Conservation (phyloP, 2,888 invertebrate genomes). For the Tipula vernalis region DNA sequence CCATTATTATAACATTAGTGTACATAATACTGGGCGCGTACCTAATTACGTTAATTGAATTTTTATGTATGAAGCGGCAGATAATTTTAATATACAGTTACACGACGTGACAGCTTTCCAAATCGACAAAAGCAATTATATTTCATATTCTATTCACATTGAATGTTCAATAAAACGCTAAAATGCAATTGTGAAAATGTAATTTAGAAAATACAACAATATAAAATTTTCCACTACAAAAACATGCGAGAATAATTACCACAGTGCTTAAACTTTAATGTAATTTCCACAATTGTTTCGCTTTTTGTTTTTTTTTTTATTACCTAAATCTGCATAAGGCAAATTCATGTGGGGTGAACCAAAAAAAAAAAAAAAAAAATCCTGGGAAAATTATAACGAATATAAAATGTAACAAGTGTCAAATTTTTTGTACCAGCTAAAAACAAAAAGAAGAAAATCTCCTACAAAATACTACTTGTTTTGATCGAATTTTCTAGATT, state of each 20-base stretch:
- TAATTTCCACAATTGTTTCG: neutral
- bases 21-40: too few relatives aligned
- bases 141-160: neutral
- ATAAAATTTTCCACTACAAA: neutral
- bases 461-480: neutral
- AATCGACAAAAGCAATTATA: neutral
- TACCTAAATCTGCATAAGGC: neutral
- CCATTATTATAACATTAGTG: too few relatives aligned
- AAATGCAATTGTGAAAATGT: neutral
- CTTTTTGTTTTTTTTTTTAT: neutral
- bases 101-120: neutral
- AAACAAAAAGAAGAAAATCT: neutral
- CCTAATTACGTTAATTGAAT: neutral
- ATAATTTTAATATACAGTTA: neutral
- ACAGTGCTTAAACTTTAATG: neutral
- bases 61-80: neutral
- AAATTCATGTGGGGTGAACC: neutral
- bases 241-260: neutral
- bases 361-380: neutral
- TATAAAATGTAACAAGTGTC: neutral
- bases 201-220: too few relatives aligned
- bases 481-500: neutral
- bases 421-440: neutral
- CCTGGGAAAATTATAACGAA: neutral
- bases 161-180: neutral